Evolutionary conservation across 1,140 invertebrate genomes (phyloP).

Genomic region (Meloidogyne floridensis): DNA sequence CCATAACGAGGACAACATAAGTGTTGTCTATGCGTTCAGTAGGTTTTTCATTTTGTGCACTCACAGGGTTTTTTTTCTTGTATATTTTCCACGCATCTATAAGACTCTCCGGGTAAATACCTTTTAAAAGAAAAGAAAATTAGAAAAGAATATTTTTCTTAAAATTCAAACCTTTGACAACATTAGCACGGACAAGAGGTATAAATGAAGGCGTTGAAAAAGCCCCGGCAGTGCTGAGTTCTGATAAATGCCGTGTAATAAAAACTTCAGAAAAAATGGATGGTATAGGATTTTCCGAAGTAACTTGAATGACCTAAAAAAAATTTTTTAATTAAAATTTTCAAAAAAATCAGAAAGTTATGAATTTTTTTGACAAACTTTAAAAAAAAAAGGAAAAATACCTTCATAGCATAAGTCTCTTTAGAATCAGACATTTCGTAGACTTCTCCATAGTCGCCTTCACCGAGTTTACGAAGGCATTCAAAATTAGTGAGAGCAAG

Average conservation of each 20-base stretch:
- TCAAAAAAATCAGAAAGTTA: background rate
- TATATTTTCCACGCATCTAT: constrained; percentile 5
- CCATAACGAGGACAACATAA: no score
- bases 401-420: constrained; percentile 10
- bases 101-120: constrained; percentile 8
- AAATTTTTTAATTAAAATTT: background rate
- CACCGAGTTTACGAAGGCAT: background rate
- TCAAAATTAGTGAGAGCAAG: background rate
- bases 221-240: background rate
- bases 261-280: constrained; percentile 16
- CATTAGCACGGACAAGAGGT: background rate
- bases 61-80: no score
- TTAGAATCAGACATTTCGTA: background rate
- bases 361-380: no score
- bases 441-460: constrained; percentile 22
- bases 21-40: no score
- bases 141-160: background rate
- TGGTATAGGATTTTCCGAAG: background rate
- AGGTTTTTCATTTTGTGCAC: no score
- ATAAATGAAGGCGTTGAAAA: constrained; percentile 29
- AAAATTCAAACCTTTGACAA: constrained; percentile 30
- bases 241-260: constrained; percentile 28
- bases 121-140: constrained; percentile 10
- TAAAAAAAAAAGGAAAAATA: background rate
- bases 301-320: background rate